Evolutionary conservation across 2,797 vertebrate species (phyloP).

Genomic region (Valencia hispanica): DNA sequence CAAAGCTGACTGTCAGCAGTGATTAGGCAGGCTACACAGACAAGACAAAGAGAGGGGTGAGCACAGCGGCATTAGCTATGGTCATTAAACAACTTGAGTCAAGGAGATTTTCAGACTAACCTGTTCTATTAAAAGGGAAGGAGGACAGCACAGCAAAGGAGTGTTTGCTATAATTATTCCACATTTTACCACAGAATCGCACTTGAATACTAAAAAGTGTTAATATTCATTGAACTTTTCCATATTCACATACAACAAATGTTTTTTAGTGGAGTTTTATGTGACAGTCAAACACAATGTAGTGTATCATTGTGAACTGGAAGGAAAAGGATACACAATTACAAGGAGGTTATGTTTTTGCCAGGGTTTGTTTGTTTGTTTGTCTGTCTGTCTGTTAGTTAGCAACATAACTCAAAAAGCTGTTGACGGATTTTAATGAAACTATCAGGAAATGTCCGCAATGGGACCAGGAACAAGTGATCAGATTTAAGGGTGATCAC

Average conservation of each 20-base stretch:
- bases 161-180: slow-evolving; percentile 16
- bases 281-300: neutral
- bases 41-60: slow-evolving; percentile 89
- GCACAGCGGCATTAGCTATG: slow-evolving; percentile 87
- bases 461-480: no score
- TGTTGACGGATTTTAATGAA: no score
- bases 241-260: neutral
- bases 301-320: neutral
- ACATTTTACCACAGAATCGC: slow-evolving; percentile 15
- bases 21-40: slow-evolving; percentile 89
- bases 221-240: slow-evolving; percentile 1
- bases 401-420: no score
- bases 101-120: slow-evolving; percentile 82
- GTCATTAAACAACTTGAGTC: slow-evolving; percentile 90
- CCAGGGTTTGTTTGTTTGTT: no score
- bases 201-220: neutral
- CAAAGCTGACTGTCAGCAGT: slow-evolving; percentile 94
- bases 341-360: no score
- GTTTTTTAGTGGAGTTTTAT: neutral
- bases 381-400: no score
- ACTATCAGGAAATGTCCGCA: no score
- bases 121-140: slow-evolving; percentile 75
- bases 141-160: slow-evolving; percentile 12
- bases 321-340: neutral
- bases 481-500: no score